phyloP scores from a whole-genome alignment of 1,140 invertebrate species.

The Drosophila santomea region DNA sequence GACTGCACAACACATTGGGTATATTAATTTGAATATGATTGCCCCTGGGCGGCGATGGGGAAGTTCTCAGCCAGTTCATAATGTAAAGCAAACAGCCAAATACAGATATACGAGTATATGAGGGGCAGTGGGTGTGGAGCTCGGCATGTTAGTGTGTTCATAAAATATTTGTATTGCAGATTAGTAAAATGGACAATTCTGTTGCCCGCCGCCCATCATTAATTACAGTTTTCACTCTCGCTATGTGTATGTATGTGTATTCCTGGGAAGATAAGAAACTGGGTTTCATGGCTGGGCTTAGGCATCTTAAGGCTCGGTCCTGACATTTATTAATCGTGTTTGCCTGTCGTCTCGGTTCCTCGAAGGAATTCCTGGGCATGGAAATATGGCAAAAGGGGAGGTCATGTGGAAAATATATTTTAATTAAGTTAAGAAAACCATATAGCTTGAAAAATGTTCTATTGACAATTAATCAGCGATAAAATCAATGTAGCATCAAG shows the following conservation, averaged over 20 bases:
- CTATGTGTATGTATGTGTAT: slow-evolving; percentile 10
- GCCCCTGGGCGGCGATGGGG: slow-evolving; percentile 53
- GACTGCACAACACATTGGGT: slow-evolving; percentile 80
- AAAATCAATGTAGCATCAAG: no score
- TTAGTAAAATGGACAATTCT: slow-evolving; percentile 78
- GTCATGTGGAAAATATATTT: slow-evolving; percentile 10
- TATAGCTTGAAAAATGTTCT: no score
- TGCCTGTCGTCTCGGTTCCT: slow-evolving; percentile 41
- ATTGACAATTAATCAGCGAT: no score
- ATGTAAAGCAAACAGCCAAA: slow-evolving; percentile 59
- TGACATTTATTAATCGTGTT: slow-evolving; percentile 78
- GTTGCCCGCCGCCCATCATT: slow-evolving; percentile 53
- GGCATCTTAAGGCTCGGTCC: slow-evolving; percentile 17
- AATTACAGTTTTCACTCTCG: slow-evolving; percentile 75
- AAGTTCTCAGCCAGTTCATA: slow-evolving; percentile 63
- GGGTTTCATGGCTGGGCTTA: neutral
- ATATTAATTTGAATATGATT: slow-evolving; percentile 84
- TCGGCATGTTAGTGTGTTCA: slow-evolving; percentile 52
- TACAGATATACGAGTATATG: slow-evolving; percentile 8
- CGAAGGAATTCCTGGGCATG: slow-evolving; percentile 27
- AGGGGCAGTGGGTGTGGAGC: neutral
- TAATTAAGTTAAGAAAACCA: no score
- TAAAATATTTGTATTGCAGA: slow-evolving; percentile 78
- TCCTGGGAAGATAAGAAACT: slow-evolving; percentile 25
- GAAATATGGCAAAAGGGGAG: neutral